Percentiles rank a stretch among this genome's conserved stretches.
phyloP scores from a whole-genome alignment of 2,888 invertebrate species.

The Tenthredo distinguenda region DNA sequence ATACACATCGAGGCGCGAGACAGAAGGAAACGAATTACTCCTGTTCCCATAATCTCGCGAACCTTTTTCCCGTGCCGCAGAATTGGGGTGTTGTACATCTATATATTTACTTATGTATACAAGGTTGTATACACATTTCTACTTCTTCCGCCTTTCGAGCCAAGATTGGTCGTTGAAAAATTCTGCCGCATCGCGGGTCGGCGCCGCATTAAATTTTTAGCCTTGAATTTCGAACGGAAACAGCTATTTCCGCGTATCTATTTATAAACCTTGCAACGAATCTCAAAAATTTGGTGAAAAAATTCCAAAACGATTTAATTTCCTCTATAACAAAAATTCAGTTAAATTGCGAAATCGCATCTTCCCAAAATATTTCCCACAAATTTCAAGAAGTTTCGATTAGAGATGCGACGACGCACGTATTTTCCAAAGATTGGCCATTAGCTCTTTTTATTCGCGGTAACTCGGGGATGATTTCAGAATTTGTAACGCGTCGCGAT shows the following conservation, averaged over 20 bases:
- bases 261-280: no score
- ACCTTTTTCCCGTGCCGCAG: background rate
- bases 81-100: background rate
- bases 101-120: background rate
- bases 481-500: background rate
- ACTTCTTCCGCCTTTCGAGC: background rate
- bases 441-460: background rate
- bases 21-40: background rate
- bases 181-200: constrained; percentile 6
- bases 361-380: no score
- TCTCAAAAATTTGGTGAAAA: background rate
- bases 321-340: no score
- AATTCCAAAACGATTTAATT: no score
- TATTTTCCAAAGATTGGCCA: no score
- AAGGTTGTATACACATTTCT: background rate
- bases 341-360: no score
- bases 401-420: no score
- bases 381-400: no score
- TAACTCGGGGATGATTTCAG: background rate
- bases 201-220: background rate
- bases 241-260: background rate
- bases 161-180: constrained; percentile 8
- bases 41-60: background rate
- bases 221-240: background rate
- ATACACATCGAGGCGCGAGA: background rate